Evolutionary conservation across 2,797 vertebrate genomes (phyloP).

Genomic region (Acanthurus lineatus): DNA sequence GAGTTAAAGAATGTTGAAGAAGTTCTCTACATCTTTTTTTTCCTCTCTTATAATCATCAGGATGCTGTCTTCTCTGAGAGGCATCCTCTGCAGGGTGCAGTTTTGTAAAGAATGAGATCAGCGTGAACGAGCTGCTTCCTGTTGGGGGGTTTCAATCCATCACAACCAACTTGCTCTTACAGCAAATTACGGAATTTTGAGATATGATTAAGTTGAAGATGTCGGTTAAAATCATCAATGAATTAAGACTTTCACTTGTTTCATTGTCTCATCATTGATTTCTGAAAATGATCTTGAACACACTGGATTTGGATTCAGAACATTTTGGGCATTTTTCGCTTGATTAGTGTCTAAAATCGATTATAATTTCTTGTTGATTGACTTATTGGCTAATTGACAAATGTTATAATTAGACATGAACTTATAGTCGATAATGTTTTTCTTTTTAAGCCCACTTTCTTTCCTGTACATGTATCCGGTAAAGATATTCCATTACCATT

Average conservation of each 20-base stretch:
- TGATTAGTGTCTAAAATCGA: not conserved
- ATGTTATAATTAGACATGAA: no score
- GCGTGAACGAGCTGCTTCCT: not conserved
- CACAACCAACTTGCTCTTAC: constrained; percentile 7
- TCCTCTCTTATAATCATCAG: not conserved
- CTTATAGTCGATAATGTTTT: no score
- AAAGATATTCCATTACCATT: no score
- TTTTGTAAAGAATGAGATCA: not conserved
- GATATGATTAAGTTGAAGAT: constrained; percentile 17
- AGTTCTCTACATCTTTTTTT: not conserved
- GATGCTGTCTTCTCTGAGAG: not conserved
- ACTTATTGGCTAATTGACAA: not conserved
- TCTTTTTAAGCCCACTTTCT: no score
- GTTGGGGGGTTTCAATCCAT: not conserved
- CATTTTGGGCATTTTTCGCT: not conserved
- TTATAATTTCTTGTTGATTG: not conserved
- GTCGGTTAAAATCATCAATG: not conserved
- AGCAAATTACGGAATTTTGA: constrained; percentile 7
- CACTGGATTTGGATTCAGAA: no score
- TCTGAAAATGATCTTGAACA: no score
- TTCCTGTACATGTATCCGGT: not conserved
- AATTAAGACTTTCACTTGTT: no score
- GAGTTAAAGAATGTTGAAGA: not conserved
- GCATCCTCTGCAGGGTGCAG: not conserved
- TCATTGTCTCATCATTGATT: no score